These are phyloP conservation scores for Deroplatys truncata DNA, from an alignment of 2,888 invertebrate genomes.

Conservation along the genomic window DNA sequence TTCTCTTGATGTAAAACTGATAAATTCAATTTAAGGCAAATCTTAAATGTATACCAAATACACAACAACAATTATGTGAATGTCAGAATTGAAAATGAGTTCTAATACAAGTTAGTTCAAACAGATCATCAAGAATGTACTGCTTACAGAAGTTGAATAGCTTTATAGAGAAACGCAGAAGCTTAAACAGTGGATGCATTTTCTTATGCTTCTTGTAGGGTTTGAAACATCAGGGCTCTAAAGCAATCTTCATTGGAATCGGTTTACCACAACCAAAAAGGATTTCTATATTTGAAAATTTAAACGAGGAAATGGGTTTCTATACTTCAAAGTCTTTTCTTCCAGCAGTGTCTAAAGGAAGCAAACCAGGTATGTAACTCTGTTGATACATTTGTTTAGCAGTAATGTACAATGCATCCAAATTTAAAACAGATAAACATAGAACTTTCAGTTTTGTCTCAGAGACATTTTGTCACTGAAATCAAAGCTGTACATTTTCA, in stretches of 20 bases:
- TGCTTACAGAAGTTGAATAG: too few species aligned
- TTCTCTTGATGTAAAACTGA: too few species aligned
- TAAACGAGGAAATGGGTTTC: conserved; percentile 80
- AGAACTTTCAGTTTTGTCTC: neutral
- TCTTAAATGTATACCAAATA: too few species aligned
- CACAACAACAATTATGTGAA: too few species aligned
- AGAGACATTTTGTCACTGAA: neutral
- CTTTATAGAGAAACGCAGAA: too few species aligned
- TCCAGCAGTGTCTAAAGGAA: conserved; percentile 80
- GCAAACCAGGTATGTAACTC: conserved; percentile 68
- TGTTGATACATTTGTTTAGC: neutral
- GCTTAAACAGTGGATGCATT: too few species aligned
- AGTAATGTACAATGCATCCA: neutral
- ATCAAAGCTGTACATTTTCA: too few species aligned
- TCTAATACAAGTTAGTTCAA: too few species aligned
- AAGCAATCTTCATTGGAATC: conserved; percentile 80
- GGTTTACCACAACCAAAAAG: conserved; percentile 88
- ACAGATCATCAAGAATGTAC: too few species aligned
- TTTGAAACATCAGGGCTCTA: conserved; percentile 62
- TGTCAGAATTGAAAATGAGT: too few species aligned
- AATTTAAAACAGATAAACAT: neutral
- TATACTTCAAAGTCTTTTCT: conserved; percentile 93
- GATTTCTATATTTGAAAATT: conserved; percentile 68
- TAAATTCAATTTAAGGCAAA: too few species aligned
- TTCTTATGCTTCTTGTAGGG: conserved; percentile 46